Base-by-base conservation (phyloP, 2,888 invertebrate genomes). In the Mesorhabditis belari region DNA sequence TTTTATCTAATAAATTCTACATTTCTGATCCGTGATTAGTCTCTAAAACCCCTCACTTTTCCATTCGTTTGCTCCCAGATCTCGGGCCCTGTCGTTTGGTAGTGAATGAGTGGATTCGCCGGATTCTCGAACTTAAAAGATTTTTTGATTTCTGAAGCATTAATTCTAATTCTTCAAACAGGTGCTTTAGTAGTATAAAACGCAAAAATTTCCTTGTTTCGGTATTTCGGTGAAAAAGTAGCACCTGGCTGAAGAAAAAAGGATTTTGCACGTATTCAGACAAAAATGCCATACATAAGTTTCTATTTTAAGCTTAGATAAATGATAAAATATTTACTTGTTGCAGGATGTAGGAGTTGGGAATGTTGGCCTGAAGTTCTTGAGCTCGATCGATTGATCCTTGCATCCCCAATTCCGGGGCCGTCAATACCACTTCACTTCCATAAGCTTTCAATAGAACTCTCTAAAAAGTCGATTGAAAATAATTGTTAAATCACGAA, bases 371-470 rank as follows among this genome's bases (percentile, higher is more conserved):
- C 5, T 69, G 61, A 6, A 79, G 62, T 53, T 79, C 68, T 28
- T 74, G 61, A n/a, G 78, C 78, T 28, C 71, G 68, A 5, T 75
- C 74, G 19, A 79, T 75, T 12, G 76, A 72, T 49, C 78, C 79
- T 50, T 73, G 72, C 75, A 79, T 79, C 24, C 78, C 77, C 21
- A 65, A 66, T 2, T 66, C 69, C 3, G 80, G 77, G 35, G 77
- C 77, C 0, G 77, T 79, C 23, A 80, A 62, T 5, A 80, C 70
- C n/a, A 79, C 63, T 19, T 79, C 76, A 12, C 80, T 79, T 17
- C 81, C 81, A 54, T 77, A 79, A 3, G 79, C 80, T 25, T 70
- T 71, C 57, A 81, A 68, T 17, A 80, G 72, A 12, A 72, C 70
- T 12, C 79, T 65, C 75, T 76, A 63, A 9, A 75, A 62, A 24